phyloP scores from a whole-genome alignment of 2,113 vertebrate species.

The Zootoca vivipara region DNA sequence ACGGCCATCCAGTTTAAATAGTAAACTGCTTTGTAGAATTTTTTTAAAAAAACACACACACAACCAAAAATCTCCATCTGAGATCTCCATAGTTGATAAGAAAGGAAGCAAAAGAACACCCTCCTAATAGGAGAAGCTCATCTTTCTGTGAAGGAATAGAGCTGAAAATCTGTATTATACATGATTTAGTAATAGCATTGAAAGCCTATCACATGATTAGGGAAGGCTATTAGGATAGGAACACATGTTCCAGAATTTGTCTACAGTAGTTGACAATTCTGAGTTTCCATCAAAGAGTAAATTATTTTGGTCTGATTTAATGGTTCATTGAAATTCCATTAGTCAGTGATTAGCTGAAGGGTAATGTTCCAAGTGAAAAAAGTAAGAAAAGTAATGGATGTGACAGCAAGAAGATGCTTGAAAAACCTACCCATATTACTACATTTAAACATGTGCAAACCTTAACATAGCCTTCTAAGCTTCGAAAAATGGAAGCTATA shows the following conservation, averaged over 20 bases:
- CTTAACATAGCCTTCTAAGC: neutral
- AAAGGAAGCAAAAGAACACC: conserved; percentile 36
- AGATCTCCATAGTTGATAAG: conserved; percentile 19
- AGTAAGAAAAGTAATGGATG: neutral
- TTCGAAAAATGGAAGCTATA: neutral
- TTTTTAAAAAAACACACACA: too few species aligned
- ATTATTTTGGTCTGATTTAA: neutral
- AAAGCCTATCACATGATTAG: neutral
- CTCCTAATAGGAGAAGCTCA: conserved; percentile 38
- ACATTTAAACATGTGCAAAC: neutral
- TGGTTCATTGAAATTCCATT: neutral
- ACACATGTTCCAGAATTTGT: neutral
- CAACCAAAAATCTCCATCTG: neutral
- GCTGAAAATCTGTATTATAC: neutral
- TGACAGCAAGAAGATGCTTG: neutral
- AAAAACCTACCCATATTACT: neutral
- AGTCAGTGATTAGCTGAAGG: neutral
- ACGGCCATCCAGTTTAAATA: conserved; percentile 13
- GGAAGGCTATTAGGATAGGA: neutral
- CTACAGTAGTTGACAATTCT: neutral
- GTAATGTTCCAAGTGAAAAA: neutral
- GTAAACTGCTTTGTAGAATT: neutral
- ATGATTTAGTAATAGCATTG: conserved; percentile 20
- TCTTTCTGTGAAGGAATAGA: conserved; percentile 26
- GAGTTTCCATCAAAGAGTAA: neutral